Base-by-base conservation (phyloP, 2,797 vertebrate genomes). In the Melanogrammus aeglefinus region DNA sequence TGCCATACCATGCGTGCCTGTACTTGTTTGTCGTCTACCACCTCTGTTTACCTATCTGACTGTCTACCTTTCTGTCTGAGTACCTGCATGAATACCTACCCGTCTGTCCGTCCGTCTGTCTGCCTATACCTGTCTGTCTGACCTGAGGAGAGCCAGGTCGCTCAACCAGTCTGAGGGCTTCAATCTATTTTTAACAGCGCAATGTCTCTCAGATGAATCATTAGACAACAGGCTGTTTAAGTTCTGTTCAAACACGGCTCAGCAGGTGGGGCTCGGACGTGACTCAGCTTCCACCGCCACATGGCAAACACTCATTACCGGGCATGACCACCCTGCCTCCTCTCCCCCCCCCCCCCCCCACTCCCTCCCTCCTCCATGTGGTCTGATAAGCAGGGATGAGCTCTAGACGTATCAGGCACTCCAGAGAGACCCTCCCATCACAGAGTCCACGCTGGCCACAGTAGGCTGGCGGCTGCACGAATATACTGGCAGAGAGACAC, bases 381-480 rank as follows among this genome's bases (percentile, higher is more conserved):
- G 66, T 70, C 66, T 29, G 66, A 70, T 70, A 70, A 70, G 66
- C 66, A 70, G 66, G 66, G n/a, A 70, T n/a, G n/a, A 70, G 66
- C 9, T 6, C n/a, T 24, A 29, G 66, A 10, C 66, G 27, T 29
- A 24, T 70, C n/a, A 24, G 66, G 21, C 18, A 24, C 66, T 70
- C 66, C 24, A 13, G 6, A 13, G n/a, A 29, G 66, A 70, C 66
- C 27, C 66, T 24, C 27, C 66, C 66, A 70, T 70, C n/a, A 8
- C 66, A 70, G 66, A 24, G 66, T 70, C n/a, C n/a, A 29, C 12
- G 8, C 27, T 29, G 47, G 47, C 47, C 47, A 21, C 18, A 57
- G 47, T 57, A 18, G 35, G 6, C 35, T 21, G 47, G 6, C 47
- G 12, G 47, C 47, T 21, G 47, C 47, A 21, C 47, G 16, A 18